These are phyloP conservation scores for Xenentodon cancila DNA, from an alignment of 2,797 vertebrate genomes.

Conservation along the genomic window DNA sequence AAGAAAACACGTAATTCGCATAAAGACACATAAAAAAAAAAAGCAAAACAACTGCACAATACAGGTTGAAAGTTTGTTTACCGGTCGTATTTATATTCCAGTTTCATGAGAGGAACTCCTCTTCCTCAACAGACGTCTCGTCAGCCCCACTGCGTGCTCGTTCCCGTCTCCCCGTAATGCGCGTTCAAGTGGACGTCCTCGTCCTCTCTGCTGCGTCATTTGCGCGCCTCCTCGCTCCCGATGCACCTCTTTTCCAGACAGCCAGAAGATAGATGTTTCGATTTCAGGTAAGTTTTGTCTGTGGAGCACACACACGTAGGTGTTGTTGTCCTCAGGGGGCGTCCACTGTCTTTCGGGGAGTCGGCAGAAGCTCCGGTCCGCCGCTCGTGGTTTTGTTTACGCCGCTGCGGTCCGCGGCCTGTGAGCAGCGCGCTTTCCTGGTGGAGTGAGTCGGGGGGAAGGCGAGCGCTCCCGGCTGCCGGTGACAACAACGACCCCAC, in stretches of 20 bases:
- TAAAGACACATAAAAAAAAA: too few species aligned
- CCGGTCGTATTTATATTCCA: too few species aligned
- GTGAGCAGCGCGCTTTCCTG: constrained; percentile 61
- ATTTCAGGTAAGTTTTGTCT: constrained; percentile 78
- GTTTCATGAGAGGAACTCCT: too few species aligned
- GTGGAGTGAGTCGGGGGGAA: constrained; percentile 10
- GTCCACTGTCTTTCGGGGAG: rapidly evolving
- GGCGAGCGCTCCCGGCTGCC: not conserved
- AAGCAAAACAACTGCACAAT: too few species aligned
- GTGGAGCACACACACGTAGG: rapidly evolving
- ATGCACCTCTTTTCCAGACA: constrained; percentile 59
- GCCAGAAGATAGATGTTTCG: constrained; percentile 82
- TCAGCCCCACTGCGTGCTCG: constrained; percentile 51
- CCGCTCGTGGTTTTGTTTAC: constrained; percentile 65
- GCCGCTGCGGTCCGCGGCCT: constrained; percentile 65
- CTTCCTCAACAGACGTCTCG: not conserved
- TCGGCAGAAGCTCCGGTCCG: rapidly evolving
- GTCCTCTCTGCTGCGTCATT: constrained; percentile 71
- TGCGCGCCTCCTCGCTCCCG: constrained; percentile 71
- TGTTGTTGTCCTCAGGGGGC: rapidly evolving
- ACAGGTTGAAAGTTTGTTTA: too few species aligned
- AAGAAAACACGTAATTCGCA: too few species aligned
- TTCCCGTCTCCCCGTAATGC: constrained; percentile 32
- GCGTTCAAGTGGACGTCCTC: constrained; percentile 38
- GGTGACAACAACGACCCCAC: not conserved